Evolutionary conservation across 1,140 invertebrate genomes (phyloP).

Genomic region (Euschistus heros): DNA sequence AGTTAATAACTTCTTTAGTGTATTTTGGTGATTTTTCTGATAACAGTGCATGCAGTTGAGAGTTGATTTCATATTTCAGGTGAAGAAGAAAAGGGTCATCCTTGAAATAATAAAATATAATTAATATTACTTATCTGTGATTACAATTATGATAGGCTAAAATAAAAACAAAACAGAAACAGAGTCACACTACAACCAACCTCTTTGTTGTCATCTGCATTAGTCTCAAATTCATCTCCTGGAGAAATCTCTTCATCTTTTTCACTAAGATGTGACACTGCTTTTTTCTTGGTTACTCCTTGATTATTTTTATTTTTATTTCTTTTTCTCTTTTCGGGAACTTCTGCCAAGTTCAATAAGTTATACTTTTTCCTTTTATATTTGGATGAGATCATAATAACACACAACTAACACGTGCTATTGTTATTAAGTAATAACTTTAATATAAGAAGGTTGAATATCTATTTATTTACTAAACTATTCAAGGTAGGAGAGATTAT

Average conservation of each 20-base stretch:
- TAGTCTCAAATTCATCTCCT: conserved; percentile 9
- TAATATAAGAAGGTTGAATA: too few species aligned
- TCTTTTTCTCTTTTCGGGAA: background rate
- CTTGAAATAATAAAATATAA: conserved; percentile 14
- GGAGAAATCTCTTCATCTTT: conserved; percentile 3
- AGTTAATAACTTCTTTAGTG: conserved; percentile 9
- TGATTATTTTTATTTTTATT: background rate
- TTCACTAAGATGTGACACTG: background rate
- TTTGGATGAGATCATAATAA: background rate
- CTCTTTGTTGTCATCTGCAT: background rate
- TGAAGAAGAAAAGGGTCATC: conserved; percentile 24
- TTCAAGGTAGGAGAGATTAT: too few species aligned
- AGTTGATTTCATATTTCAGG: conserved; percentile 19
- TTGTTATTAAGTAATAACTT: too few species aligned
- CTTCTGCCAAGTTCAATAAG: background rate
- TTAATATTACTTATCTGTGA: background rate
- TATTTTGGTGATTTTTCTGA: conserved; percentile 5
- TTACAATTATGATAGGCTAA: background rate
- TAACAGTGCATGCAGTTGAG: conserved; percentile 8
- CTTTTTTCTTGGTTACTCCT: background rate
- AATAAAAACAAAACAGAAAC: background rate
- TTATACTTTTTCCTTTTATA: conserved; percentile 1
- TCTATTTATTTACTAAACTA: too few species aligned
- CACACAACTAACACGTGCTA: too few species aligned
- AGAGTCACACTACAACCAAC: background rate